Evolutionary conservation across 30 jellyfish, hydroid and myxozoan species (phyloP).

Genomic region (Cassiopea andromeda): DNA sequence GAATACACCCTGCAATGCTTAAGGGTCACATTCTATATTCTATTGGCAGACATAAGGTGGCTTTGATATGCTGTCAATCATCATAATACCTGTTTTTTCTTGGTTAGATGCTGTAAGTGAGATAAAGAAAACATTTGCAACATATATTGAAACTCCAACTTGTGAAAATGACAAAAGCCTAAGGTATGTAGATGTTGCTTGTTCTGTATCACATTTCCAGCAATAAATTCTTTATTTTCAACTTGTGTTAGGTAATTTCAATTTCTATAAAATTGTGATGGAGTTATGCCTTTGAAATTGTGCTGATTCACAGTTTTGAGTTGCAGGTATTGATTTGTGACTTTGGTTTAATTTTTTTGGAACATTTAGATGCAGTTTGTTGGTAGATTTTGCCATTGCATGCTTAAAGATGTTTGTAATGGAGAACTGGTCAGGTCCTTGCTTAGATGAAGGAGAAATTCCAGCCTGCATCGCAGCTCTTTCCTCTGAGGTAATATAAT

Average conservation of each 20-base stretch:
- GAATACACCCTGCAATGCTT: too few species aligned
- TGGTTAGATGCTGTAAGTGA: background rate
- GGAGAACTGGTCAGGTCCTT: slow-evolving; percentile 90
- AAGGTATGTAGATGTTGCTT: background rate
- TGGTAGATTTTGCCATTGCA: slow-evolving; percentile 46
- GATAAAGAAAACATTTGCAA: background rate
- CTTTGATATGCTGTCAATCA: background rate
- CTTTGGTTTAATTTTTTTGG: too few species aligned
- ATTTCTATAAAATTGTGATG: too few species aligned
- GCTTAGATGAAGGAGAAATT: background rate
- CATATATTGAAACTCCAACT: background rate
- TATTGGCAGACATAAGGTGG: too few species aligned
- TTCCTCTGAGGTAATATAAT: slow-evolving; percentile 32
- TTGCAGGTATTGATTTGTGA: background rate
- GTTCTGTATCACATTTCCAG: too few species aligned
- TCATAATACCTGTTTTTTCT: background rate
- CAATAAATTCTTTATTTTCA: too few species aligned
- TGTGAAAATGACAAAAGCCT: background rate
- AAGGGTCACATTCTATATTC: too few species aligned
- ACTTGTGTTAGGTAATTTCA: too few species aligned
- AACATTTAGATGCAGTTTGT: background rate
- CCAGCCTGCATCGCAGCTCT: slow-evolving; percentile 26
- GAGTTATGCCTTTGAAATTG: background rate
- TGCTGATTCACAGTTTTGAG: background rate
- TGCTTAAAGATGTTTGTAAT: slow-evolving; percentile 47